Evolutionary conservation across 2,888 invertebrate species (phyloP).

Genomic region (Tachina grossa): DNA sequence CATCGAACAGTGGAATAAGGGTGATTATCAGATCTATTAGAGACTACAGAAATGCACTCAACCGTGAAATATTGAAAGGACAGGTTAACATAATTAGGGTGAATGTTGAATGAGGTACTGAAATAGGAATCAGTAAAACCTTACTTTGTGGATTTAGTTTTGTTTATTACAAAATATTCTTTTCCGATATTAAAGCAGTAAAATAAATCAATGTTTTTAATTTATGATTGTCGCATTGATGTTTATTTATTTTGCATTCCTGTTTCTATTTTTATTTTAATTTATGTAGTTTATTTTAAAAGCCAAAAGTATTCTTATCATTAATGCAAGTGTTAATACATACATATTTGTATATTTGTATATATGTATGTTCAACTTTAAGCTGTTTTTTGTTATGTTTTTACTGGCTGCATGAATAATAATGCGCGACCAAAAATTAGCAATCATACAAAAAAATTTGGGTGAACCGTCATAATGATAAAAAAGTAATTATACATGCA

Average conservation of each 20-base stretch:
- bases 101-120: too few relatives aligned
- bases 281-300: neutral
- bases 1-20: too few relatives aligned
- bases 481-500: neutral
- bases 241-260: constrained; percentile 6
- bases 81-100: too few relatives aligned
- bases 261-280: neutral
- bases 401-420: neutral
- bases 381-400: neutral
- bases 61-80: too few relatives aligned
- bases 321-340: neutral
- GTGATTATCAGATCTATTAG: too few relatives aligned
- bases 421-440: too few relatives aligned
- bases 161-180: too few relatives aligned
- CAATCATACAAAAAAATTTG: too few relatives aligned
- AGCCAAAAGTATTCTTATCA: constrained; percentile 16
- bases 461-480: neutral
- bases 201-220: neutral
- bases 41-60: too few relatives aligned
- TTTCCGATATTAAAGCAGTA: too few relatives aligned
- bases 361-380: neutral
- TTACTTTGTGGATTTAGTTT: too few relatives aligned
- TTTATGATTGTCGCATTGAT: neutral
- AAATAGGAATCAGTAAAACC: too few relatives aligned
- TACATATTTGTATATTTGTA: neutral